Evolutionary conservation across 2,113 vertebrate genomes (phyloP).

Genomic region (Clarias magur): DNA sequence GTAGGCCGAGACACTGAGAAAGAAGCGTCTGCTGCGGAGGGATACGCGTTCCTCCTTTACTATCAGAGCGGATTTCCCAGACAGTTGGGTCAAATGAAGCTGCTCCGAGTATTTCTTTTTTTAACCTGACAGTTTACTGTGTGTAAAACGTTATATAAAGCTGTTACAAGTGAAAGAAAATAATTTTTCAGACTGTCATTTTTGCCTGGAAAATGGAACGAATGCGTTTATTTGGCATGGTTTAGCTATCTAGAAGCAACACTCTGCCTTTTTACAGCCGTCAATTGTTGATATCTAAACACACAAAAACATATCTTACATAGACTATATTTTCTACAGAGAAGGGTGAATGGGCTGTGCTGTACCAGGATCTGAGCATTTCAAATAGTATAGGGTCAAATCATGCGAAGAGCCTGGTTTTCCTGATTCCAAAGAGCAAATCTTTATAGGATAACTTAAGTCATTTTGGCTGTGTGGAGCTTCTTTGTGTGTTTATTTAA

Average conservation of each 20-base stretch:
- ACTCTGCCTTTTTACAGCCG: background rate
- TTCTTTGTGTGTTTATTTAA: constrained; percentile 76
- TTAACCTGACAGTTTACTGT: constrained; percentile 64
- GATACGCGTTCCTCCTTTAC: constrained; percentile 64
- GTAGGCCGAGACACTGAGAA: constrained; percentile 64
- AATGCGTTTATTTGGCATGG: constrained; percentile 19
- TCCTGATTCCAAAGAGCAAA: constrained; percentile 53
- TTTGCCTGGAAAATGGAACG: constrained; percentile 22
- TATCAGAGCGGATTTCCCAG: constrained; percentile 62
- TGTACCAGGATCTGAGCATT: constrained; percentile 28
- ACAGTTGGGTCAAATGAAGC: constrained; percentile 74
- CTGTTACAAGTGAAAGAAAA: constrained; percentile 59
- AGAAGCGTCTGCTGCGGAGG: constrained; percentile 68
- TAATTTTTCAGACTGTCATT: constrained; percentile 5
- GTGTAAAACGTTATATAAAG: constrained; percentile 64
- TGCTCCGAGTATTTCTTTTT: constrained; percentile 69
- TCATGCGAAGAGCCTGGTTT: constrained; percentile 35
- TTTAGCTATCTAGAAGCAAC: constrained; percentile 19
- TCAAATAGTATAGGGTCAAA: constrained; percentile 36
- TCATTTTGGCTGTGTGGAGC: constrained; percentile 59
- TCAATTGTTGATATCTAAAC: background rate
- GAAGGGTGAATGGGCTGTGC: constrained; percentile 7
- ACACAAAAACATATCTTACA: constrained; percentile 2
- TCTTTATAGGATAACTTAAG: constrained; percentile 29
- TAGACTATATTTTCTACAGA: constrained; percentile 32